These are phyloP conservation scores for Orchesella cincta DNA, from an alignment of 1,140 invertebrate species.

Conservation along the genomic window DNA sequence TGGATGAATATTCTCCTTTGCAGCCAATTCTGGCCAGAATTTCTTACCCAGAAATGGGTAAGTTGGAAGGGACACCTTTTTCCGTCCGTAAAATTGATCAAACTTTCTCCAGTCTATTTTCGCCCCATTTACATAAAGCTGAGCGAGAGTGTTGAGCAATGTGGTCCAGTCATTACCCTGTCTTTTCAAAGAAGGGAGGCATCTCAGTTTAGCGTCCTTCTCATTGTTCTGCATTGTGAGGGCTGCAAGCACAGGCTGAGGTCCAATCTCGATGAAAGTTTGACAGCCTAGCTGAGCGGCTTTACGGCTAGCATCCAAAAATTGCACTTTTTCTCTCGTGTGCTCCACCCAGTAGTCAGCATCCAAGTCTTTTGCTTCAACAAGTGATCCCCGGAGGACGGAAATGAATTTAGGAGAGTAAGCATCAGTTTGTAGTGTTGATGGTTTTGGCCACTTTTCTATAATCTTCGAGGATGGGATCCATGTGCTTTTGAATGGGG, in stretches of 20 bases:
- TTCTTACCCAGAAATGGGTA: slow-evolving; percentile 43
- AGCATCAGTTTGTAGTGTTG: neutral
- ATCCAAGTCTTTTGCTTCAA: neutral
- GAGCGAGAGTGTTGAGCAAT: slow-evolving; percentile 24
- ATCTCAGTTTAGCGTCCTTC: neutral
- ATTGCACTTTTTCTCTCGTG: neutral
- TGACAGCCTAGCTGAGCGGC: neutral
- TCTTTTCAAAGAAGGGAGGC: slow-evolving; percentile 31
- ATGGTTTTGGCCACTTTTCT: neutral
- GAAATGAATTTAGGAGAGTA: neutral
- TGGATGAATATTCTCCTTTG: neutral
- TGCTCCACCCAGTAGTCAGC: neutral
- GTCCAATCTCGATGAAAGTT: neutral
- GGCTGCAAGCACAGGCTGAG: neutral
- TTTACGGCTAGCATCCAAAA: neutral
- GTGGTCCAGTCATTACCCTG: slow-evolving; percentile 38
- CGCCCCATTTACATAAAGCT: slow-evolving; percentile 32
- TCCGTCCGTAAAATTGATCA: slow-evolving; percentile 12
- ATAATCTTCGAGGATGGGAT: slow-evolving; percentile 4
- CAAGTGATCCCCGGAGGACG: neutral
- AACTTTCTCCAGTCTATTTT: slow-evolving; percentile 37
- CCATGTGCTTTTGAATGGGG: neutral
- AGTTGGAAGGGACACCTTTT: slow-evolving; percentile 29
- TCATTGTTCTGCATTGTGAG: slow-evolving; percentile 15
- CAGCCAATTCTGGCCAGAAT: slow-evolving; percentile 25